These are phyloP conservation scores for Pegoplata infirma DNA, from an alignment of 2,888 invertebrate genomes.

Conservation along the genomic window DNA sequence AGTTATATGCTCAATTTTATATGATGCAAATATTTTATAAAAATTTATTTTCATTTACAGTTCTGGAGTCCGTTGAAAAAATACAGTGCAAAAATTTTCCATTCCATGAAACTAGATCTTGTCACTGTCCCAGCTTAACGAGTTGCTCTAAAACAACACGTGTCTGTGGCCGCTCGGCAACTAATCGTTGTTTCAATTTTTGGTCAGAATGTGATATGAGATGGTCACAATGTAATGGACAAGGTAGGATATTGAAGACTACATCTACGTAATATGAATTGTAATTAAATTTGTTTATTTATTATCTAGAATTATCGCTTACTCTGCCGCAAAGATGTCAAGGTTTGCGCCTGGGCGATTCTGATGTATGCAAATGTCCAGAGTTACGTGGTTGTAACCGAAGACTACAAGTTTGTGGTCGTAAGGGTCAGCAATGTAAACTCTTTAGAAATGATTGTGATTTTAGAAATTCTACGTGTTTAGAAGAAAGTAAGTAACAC, in stretches of 20 bases:
- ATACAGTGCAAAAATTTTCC: constrained; percentile 22
- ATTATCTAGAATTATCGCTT: constrained; percentile 3
- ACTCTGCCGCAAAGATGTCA: constrained; percentile 18
- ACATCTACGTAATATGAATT: too few species aligned
- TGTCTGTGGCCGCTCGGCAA: constrained; percentile 16
- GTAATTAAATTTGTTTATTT: too few species aligned
- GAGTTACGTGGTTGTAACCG: constrained; percentile 13
- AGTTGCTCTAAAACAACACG: constrained; percentile 36
- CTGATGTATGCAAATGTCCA: constrained; percentile 18
- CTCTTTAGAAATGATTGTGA: constrained; percentile 39
- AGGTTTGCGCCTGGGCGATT: not conserved
- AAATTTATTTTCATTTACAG: constrained; percentile 1
- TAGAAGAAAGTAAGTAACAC: constrained; percentile 20
- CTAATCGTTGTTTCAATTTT: constrained; percentile 11
- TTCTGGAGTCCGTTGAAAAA: constrained; percentile 7
- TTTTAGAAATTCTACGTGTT: not conserved
- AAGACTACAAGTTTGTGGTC: not conserved
- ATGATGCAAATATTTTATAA: not conserved
- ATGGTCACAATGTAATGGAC: constrained; percentile 24
- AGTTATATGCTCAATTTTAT: not conserved
- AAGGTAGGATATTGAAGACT: not conserved
- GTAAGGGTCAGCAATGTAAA: constrained; percentile 3
- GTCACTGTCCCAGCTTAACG: constrained; percentile 29
- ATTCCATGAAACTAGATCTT: constrained; percentile 15
- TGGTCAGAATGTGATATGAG: constrained; percentile 25